phyloP scores from a whole-genome alignment of 2,113 vertebrate genomes.

The Epinephelus cyanopodus region DNA sequence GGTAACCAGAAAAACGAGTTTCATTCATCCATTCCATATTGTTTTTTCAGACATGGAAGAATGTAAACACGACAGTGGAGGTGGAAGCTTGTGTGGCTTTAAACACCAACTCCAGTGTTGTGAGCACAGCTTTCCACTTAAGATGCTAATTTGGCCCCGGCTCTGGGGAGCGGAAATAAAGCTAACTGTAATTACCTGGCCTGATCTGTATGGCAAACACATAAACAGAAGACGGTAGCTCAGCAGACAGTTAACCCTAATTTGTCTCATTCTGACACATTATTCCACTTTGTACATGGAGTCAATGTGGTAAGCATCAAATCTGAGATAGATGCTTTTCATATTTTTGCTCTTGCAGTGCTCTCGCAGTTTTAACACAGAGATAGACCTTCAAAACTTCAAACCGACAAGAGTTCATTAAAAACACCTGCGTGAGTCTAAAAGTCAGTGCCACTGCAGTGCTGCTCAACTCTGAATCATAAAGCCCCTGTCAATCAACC shows the following conservation, averaged over 20 bases:
- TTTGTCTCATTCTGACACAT: slow-evolving; percentile 7
- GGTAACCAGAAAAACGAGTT: slow-evolving; percentile 38
- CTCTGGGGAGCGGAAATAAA: slow-evolving; percentile 57
- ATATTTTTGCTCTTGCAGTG: background rate
- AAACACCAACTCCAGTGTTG: slow-evolving; percentile 37
- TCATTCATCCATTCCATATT: slow-evolving; percentile 10
- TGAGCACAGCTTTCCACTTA: slow-evolving; percentile 63
- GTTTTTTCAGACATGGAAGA: slow-evolving; percentile 29
- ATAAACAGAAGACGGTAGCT: slow-evolving; percentile 42
- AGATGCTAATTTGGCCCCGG: slow-evolving; percentile 64
- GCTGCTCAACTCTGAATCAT: slow-evolving; percentile 42
- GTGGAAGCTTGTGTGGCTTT: slow-evolving; percentile 23
- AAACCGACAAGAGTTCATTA: slow-evolving; percentile 11
- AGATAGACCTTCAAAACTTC: background rate
- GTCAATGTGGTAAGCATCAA: background rate
- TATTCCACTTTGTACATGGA: background rate
- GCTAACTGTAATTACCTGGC: slow-evolving; percentile 69
- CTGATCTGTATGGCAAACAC: slow-evolving; percentile 53
- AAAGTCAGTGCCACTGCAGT: slow-evolving; percentile 47
- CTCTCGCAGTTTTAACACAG: background rate
- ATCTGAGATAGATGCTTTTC: background rate
- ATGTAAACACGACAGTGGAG: slow-evolving; percentile 36
- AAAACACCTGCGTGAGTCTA: slow-evolving; percentile 42
- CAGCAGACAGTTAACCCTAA: slow-evolving; percentile 45
- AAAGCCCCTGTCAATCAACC: slow-evolving; percentile 63